A percentile compares a stretch with the other conserved stretches of the same genome.
Conservation (phyloP, 1,140 invertebrate species). For the Rhopalosiphum padi region DNA sequence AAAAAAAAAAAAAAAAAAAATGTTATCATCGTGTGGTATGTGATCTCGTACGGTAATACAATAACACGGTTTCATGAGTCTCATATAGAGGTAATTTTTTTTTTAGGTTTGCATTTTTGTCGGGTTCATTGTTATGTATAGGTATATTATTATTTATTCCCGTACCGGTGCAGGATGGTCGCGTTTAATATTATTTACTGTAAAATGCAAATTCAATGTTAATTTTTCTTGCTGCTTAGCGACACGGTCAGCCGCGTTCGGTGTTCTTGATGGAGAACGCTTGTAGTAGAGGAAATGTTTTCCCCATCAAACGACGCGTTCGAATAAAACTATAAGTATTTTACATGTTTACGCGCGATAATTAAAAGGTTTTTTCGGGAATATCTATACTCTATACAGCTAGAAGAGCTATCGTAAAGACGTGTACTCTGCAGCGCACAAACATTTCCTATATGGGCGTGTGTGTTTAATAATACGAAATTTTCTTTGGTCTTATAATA, state of each 20-base stretch:
- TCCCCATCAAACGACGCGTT: neutral
- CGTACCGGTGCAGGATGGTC: neutral
- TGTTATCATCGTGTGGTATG: neutral
- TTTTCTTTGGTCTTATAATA: neutral
- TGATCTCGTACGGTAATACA: neutral
- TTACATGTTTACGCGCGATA: neutral
- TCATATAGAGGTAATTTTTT: neutral
- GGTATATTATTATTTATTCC: neutral
- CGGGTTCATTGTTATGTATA: neutral
- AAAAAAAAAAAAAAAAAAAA: no score
- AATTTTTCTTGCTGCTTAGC: neutral
- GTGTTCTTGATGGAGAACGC: neutral
- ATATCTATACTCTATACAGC: neutral
- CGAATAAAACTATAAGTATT: neutral
- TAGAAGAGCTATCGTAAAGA: no score
- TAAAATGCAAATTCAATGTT: slow-evolving; percentile 20
- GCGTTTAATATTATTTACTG: neutral
- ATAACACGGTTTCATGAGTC: neutral
- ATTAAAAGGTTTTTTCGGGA: neutral
- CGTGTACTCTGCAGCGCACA: no score
- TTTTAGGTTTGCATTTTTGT: neutral
- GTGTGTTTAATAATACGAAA: neutral
- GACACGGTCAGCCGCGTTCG: neutral
- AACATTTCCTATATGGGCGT: neutral
- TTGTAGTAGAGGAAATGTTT: neutral